Conservation (phyloP, 1,140 invertebrate genomes). For the Frieseomelitta varia region DNA sequence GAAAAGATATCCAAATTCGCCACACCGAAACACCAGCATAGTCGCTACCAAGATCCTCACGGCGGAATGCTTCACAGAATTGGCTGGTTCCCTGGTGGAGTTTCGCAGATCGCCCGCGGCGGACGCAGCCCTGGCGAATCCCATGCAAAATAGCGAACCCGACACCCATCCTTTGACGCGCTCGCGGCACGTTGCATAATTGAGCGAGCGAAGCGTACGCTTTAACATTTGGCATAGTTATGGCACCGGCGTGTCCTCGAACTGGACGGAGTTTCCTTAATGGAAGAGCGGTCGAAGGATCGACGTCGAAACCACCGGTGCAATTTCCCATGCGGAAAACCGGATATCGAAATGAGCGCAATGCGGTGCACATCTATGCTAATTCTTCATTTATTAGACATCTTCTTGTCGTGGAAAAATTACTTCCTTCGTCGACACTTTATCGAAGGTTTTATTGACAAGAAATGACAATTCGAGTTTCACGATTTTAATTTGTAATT, state of each 20-base stretch:
- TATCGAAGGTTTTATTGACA: no score
- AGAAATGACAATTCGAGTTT: no score
- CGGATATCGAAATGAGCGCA: slow-evolving; percentile 1
- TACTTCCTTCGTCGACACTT: not conserved
- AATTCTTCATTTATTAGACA: no score
- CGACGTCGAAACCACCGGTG: slow-evolving; percentile 17
- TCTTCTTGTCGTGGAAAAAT: no score
- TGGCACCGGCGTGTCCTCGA: slow-evolving; percentile 8
- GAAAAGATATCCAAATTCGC: not conserved
- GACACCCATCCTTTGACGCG: slow-evolving; percentile 37
- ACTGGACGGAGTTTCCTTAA: slow-evolving; percentile 18
- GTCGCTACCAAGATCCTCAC: not conserved
- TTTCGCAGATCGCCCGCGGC: slow-evolving; percentile 22
- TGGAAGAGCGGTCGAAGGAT: slow-evolving; percentile 25
- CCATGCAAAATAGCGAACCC: slow-evolving; percentile 35
- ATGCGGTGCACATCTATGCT: no score
- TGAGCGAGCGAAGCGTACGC: slow-evolving; percentile 20
- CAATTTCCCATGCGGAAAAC: slow-evolving; percentile 45
- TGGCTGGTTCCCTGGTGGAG: slow-evolving; percentile 1
- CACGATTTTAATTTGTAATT: no score
- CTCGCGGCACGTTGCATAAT: slow-evolving; percentile 36
- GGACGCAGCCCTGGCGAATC: not conserved
- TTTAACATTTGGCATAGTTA: slow-evolving; percentile 45
- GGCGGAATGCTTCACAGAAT: not conserved
- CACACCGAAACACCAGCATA: not conserved